These are phyloP conservation scores for Lineus longissimus DNA, from an alignment of 1,140 invertebrate genomes.

Conservation along the genomic window DNA sequence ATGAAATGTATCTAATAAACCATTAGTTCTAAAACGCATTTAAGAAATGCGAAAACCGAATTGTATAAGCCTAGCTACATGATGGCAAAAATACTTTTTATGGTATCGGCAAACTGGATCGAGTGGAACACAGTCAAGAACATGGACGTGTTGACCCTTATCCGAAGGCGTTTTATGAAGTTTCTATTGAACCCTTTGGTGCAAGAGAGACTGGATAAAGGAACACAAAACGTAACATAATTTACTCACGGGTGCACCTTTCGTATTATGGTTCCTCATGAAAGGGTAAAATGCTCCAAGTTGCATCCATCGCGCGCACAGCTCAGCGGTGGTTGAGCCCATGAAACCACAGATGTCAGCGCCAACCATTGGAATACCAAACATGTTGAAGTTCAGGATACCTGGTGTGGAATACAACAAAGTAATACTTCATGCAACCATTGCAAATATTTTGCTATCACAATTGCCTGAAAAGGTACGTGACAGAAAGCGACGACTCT, in stretches of 20 bases:
- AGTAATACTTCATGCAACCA: neutral
- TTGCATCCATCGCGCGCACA: constrained; percentile 59
- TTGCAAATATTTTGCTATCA: no score
- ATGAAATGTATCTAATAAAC: no score
- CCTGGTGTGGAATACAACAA: constrained; percentile 31
- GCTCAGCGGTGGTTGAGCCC: constrained; percentile 67
- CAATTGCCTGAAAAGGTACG: neutral
- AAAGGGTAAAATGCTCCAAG: constrained; percentile 60
- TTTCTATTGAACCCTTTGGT: no score
- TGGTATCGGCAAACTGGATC: no score
- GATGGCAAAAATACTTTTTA: no score
- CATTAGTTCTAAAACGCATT: no score
- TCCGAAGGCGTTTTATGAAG: no score
- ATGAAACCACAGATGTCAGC: constrained; percentile 88
- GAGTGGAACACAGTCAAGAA: constrained; percentile 5
- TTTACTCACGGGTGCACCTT: constrained; percentile 17
- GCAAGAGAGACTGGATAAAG: no score
- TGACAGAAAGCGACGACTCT: neutral
- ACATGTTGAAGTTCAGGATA: constrained; percentile 51
- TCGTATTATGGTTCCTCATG: constrained; percentile 49
- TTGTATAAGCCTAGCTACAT: no score
- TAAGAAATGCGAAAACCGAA: no score
- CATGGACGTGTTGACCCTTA: no score
- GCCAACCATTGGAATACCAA: constrained; percentile 72
- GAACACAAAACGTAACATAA: no score